These are phyloP conservation scores for Heliconius ethilla DNA, from an alignment of 2,888 invertebrate species.

Conservation along the genomic window DNA sequence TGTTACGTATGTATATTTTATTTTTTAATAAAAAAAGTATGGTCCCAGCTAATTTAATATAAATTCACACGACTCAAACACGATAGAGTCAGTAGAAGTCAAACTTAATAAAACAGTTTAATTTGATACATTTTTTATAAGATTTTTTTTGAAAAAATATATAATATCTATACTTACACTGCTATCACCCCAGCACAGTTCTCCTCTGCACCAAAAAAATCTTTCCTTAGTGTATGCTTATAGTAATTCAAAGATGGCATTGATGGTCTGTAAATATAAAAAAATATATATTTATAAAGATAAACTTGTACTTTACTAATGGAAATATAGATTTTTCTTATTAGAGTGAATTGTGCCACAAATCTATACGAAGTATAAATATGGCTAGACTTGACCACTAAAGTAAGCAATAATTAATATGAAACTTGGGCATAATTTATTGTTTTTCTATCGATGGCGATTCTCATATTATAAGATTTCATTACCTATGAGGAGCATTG, in stretches of 20 bases:
- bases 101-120: too few relatives aligned
- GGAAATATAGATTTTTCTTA: too few relatives aligned
- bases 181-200: constrained; percentile 86
- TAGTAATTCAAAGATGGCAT: constrained; percentile 89
- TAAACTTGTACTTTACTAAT: too few relatives aligned
- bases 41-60: too few relatives aligned
- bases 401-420: background rate
- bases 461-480: background rate
- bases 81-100: too few relatives aligned
- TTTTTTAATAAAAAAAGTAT: background rate
- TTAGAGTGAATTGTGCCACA: too few relatives aligned
- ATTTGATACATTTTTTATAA: background rate
- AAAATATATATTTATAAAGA: background rate
- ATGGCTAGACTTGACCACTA: background rate
- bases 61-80: too few relatives aligned
- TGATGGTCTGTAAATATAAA: constrained; percentile 80
- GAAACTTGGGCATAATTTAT: background rate
- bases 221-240: constrained; percentile 85
- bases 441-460: background rate
- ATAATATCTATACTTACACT: constrained; percentile 80
- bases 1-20: background rate
- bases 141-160: background rate
- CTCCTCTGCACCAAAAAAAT: constrained; percentile 85
- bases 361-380: too few relatives aligned
- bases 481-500: constrained; percentile 82